Base-by-base conservation (phyloP, 1,140 invertebrate species). In the Coelopa frigida region DNA sequence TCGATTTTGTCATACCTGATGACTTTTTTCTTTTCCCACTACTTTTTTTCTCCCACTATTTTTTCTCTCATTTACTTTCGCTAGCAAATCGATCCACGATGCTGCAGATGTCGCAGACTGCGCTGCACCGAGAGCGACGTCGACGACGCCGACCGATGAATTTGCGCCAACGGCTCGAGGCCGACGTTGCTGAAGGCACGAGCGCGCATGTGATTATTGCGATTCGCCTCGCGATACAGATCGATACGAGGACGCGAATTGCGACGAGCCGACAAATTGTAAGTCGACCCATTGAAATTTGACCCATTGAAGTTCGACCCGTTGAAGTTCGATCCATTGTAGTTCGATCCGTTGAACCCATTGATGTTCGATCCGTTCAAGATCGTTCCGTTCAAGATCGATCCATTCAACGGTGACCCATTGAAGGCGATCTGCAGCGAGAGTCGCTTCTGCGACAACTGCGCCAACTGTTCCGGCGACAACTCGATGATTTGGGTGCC, bases 341-440 rank as follows among this genome's bases (percentile, higher is more conserved):
- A n/a, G n/a, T n/a, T n/a, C n/a, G n/a, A n/a, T n/a, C n/a, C n/a
- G n/a, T n/a, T n/a, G n/a, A n/a, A n/a, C n/a, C n/a, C n/a, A n/a
- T n/a, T n/a, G n/a, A n/a, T n/a, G n/a, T n/a, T n/a, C n/a, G n/a
- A n/a, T n/a, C n/a, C n/a, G n/a, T n/a, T n/a, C n/a, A n/a, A n/a
- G n/a, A n/a, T n/a, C n/a, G n/a, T n/a, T n/a, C n/a, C n/a, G n/a
- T n/a, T n/a, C n/a, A n/a, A n/a, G n/a, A n/a, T n/a, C n/a, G n/a
- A n/a, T n/a, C n/a, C n/a, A n/a, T n/a, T n/a, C n/a, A n/a, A n/a
- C n/a, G n/a, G n/a, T n/a, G n/a, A n/a, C n/a, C n/a, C n/a, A n/a
- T n/a, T n/a, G 29, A 68, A 68, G 49, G 64, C 59, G 53, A 68
- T 68, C 56, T 68, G 64, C 43, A 68, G 52, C 18, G 64, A 68